A percentile compares a stretch with the other conserved stretches of the same genome.
These are phyloP conservation scores for Lagria hirta DNA, from an alignment of 2,888 invertebrate species.

Conservation along the genomic window DNA sequence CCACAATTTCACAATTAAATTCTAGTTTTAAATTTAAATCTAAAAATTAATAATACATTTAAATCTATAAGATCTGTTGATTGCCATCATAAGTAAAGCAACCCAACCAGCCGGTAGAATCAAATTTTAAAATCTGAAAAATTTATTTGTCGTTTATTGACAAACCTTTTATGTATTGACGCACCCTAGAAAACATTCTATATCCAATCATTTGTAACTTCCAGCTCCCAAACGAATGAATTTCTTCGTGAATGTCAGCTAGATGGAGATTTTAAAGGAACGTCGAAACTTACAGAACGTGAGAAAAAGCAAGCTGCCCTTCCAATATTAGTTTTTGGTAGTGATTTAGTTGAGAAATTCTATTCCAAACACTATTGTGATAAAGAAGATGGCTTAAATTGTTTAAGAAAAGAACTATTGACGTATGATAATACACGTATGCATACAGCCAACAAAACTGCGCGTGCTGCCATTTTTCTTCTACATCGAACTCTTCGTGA, in stretches of 20 bases:
- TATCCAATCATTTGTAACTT: constrained; percentile 36
- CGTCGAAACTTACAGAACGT: constrained; percentile 70
- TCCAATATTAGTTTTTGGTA: constrained; percentile 89
- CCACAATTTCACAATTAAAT: no score
- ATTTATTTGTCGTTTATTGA: no score
- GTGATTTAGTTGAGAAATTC: constrained; percentile 85
- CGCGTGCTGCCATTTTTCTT: constrained; percentile 76
- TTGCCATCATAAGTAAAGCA: no score
- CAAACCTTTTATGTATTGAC: no score
- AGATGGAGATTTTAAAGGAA: constrained; percentile 58
- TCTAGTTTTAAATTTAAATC: no score
- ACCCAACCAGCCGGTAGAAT: no score
- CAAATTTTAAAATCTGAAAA: no score
- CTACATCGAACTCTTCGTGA: constrained; percentile 80
- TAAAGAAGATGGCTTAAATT: constrained; percentile 82
- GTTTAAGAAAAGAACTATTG: constrained; percentile 61
- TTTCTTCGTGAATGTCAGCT: constrained; percentile 73
- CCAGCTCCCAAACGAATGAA: constrained; percentile 80
- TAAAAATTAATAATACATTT: no score
- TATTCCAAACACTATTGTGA: constrained; percentile 88
- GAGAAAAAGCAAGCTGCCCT: constrained; percentile 86
- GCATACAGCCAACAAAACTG: constrained; percentile 74
- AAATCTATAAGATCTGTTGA: no score
- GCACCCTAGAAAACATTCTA: no score
- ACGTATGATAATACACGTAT: constrained; percentile 53